phyloP scores from a whole-genome alignment of 2,797 vertebrate genomes.

The Enteromius unitaeniatus region DNA sequence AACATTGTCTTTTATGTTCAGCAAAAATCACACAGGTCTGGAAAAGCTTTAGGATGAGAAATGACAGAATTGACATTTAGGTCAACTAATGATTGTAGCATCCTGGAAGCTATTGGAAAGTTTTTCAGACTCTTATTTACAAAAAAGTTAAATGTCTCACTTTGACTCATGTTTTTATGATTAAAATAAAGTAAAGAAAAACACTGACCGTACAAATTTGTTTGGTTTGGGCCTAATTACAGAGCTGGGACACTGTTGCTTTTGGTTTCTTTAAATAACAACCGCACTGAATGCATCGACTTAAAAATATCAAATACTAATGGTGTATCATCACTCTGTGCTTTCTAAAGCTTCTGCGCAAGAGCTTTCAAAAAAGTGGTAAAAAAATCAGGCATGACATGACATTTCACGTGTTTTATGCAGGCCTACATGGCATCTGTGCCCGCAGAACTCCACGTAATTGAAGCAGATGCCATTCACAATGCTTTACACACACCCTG shows the following conservation, averaged over 20 bases:
- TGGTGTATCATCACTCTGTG: neutral
- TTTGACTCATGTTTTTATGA: neutral
- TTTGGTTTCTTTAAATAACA: neutral
- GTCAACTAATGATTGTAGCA: neutral
- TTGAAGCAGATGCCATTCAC: conserved; percentile 32
- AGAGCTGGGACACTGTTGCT: neutral
- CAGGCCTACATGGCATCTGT: conserved; percentile 28
- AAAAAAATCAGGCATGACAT: neutral
- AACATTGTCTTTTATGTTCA: neutral
- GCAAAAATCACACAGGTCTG: neutral
- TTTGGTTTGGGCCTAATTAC: neutral
- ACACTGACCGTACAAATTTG: neutral
- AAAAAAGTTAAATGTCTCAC: neutral
- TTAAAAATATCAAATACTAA: neutral
- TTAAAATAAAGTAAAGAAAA: neutral
- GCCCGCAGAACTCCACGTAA: conserved; percentile 1
- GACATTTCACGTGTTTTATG: neutral
- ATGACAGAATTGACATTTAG: neutral
- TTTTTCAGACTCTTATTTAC: neutral
- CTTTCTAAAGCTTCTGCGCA: neutral
- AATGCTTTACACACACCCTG: conserved; percentile 10
- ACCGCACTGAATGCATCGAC: neutral
- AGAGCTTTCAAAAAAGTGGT: neutral
- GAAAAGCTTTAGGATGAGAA: neutral
- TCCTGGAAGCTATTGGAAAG: neutral